Evolutionary conservation across 2,888 invertebrate genomes (phyloP).

Genomic region (Agrotis puta): DNA sequence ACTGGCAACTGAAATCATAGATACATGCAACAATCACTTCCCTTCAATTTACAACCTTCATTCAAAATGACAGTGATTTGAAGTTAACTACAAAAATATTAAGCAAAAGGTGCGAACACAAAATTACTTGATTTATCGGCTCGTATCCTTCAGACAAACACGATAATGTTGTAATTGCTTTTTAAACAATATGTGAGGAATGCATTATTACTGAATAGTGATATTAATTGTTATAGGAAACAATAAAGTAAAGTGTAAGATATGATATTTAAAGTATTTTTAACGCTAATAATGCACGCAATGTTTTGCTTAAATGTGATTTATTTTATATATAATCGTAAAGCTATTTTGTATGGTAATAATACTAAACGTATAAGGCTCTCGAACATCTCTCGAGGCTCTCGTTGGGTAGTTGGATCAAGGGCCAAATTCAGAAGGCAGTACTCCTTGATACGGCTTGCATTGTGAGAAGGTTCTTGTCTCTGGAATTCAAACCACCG

Average conservation of each 20-base stretch:
- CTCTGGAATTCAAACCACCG: too few species aligned
- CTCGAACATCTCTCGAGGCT: too few species aligned
- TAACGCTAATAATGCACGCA: constrained; percentile 16
- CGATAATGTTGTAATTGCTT: constrained; percentile 39
- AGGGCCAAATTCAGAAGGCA: too few species aligned
- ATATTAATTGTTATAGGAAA: constrained; percentile 39
- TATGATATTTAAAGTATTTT: constrained; percentile 26
- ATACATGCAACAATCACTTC: background rate
- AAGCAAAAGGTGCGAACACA: constrained; percentile 21
- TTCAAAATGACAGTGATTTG: constrained; percentile 24
- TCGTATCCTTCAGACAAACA: constrained; percentile 28
- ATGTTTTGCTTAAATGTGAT: constrained; percentile 20
- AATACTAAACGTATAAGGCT: too few species aligned
- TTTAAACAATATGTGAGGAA: constrained; percentile 7
- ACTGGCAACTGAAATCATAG: background rate
- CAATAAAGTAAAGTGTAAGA: constrained; percentile 22
- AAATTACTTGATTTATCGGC: constrained; percentile 29
- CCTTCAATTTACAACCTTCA: constrained; percentile 7
- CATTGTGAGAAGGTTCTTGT: too few species aligned
- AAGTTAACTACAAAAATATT: constrained; percentile 33
- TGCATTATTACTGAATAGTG: background rate
- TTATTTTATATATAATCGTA: background rate
- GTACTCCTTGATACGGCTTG: too few species aligned
- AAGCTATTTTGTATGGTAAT: background rate
- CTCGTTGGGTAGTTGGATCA: too few species aligned